Base-by-base conservation (phyloP, 2,888 invertebrate species). In the Cryptophagus acutangulus region DNA sequence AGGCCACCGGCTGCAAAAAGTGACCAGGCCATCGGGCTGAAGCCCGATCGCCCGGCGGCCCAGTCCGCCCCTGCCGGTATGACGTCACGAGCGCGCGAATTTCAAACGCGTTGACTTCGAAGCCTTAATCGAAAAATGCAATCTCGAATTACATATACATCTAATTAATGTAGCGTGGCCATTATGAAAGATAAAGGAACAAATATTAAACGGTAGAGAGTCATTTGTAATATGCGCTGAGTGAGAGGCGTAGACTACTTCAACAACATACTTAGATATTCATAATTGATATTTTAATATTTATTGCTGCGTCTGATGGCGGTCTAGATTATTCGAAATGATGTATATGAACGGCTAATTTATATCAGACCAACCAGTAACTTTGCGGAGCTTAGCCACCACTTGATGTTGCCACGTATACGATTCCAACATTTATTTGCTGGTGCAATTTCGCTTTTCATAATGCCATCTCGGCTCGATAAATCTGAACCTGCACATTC, bases 271-370 rank as follows among this genome's bases (percentile, higher is more conserved):
- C 59, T 62, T 62, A 62, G 63, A 64, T 65, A 63, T 63, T 62
- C 63, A 63, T 65, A 64, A 65, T 65, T 65, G 65, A 65, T 65
- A 65, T 63, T 65, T 62, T 53, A 54, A 55, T 59, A 61, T 61
- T 61, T 60, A 60, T 60, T 49, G 51, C 54, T 53, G 45, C 54
- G 51, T 49, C 52, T 37, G 61, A 61, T 58, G 48, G 47, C 44
- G 46, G 49, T 48, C 43, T 38, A 54, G 60, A 60, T 59, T 58
- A 49, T n/a, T n/a, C 45, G 45, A n/a, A 46, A 45, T 53, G 56
- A 55, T 55, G 31, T 31, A 49, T 51, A 58, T 47, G 48, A 43
- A 43, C 47, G 46, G 34, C 40, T 44, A 39, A 45, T 45, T 42
- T 45, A 45, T 40, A 45, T 42, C 42, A 31, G 31, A 10, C 31